Percentiles rank a stretch among this genome's conserved stretches.
Conservation (phyloP, 1,140 invertebrate genomes). For the Glossosoma conforme region DNA sequence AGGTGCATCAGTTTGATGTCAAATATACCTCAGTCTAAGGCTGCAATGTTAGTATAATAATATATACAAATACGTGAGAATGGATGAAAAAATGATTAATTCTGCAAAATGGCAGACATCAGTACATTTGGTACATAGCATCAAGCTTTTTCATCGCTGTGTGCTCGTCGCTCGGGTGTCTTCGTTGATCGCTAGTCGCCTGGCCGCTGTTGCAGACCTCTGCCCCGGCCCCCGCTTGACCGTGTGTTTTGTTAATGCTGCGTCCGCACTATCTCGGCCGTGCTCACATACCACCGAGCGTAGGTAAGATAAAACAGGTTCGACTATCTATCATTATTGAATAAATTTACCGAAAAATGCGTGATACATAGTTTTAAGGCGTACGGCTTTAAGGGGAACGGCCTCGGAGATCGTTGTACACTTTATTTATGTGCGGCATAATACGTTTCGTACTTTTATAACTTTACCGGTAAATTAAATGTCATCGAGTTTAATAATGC, state of each 20-base stretch:
- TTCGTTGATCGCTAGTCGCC: not conserved
- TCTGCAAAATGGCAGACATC: no score
- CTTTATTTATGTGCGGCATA: constrained; percentile 18
- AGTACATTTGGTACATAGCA: no score
- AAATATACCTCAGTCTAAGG: no score
- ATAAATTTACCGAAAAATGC: constrained; percentile 33
- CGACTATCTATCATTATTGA: constrained; percentile 33
- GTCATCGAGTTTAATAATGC: no score
- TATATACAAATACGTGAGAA: no score
- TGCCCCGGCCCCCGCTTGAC: not conserved
- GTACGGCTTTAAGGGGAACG: constrained; percentile 24
- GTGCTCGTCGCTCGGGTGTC: not conserved
- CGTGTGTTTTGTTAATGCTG: constrained; percentile 29
- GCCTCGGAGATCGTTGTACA: constrained; percentile 26
- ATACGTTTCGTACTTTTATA: no score
- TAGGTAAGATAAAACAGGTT: constrained; percentile 33
- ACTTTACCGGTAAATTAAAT: no score
- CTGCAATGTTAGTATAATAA: no score
- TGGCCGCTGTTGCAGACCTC: not conserved
- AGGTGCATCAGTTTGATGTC: no score
- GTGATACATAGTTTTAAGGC: constrained; percentile 31
- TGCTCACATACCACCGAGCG: constrained; percentile 28
- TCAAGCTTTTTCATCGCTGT: no score
- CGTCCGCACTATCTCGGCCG: constrained; percentile 26
- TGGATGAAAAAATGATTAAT: no score